phyloP scores from a whole-genome alignment of 2,888 invertebrate species.

The Siphlonurus alternatus region DNA sequence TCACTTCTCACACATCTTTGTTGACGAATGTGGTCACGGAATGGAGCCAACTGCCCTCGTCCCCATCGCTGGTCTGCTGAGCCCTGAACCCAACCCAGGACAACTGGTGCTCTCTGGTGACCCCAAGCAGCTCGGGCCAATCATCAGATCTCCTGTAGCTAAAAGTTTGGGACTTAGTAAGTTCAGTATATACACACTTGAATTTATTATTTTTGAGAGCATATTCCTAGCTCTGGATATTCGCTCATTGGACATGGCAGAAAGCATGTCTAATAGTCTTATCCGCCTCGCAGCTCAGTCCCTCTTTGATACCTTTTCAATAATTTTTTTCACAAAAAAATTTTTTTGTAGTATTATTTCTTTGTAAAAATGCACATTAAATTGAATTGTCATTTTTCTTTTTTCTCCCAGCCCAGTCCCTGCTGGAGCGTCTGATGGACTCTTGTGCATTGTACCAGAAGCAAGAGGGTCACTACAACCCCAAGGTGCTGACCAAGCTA shows the following conservation, averaged over 20 bases:
- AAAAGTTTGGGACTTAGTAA: slow-evolving; percentile 26
- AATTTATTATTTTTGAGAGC: too few species aligned
- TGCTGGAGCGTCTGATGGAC: slow-evolving; percentile 14
- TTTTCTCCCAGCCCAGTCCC: slow-evolving; percentile 12
- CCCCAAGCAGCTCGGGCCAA: slow-evolving; percentile 53
- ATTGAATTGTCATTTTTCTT: too few species aligned
- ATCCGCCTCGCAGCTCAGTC: too few species aligned
- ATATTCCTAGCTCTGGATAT: too few species aligned
- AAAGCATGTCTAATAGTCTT: too few species aligned
- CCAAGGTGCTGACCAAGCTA: slow-evolving; percentile 30
- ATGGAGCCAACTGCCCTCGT: slow-evolving; percentile 48
- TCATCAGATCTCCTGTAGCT: slow-evolving; percentile 28
- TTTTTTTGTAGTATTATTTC: too few species aligned
- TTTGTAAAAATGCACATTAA: too few species aligned
- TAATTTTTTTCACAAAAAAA: too few species aligned
- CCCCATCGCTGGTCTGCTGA: slow-evolving; percentile 29
- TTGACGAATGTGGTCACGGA: slow-evolving; percentile 63
- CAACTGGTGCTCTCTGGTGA: slow-evolving; percentile 43
- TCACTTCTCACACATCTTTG: slow-evolving; percentile 49
- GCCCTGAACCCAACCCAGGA: background rate
- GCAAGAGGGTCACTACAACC: slow-evolving; percentile 22
- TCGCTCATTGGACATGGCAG: too few species aligned
- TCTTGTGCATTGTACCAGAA: slow-evolving; percentile 11
- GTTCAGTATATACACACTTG: too few species aligned
- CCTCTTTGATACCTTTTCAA: too few species aligned